phyloP scores from a whole-genome alignment of 2,113 vertebrate species.

The Perca flavescens region DNA sequence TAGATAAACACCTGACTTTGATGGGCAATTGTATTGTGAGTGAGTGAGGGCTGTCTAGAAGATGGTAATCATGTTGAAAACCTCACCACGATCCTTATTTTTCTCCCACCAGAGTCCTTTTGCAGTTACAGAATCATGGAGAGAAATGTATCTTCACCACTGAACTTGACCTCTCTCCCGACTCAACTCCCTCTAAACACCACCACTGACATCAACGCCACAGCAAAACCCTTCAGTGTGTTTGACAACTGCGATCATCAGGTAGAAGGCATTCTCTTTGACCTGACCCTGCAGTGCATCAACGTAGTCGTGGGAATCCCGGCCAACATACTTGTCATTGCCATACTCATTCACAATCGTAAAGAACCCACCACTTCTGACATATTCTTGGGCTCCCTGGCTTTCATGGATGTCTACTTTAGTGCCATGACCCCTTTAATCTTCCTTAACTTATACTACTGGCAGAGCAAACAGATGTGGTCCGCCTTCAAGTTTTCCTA shows the following conservation, averaged over 20 bases:
- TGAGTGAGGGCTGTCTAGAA: neutral
- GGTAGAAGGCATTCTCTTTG: constrained; percentile 78
- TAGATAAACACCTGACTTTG: neutral
- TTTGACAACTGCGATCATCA: constrained; percentile 78
- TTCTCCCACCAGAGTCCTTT: constrained; percentile 37
- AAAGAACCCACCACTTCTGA: constrained; percentile 83
- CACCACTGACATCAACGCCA: constrained; percentile 59
- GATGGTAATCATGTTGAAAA: neutral
- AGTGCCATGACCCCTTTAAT: constrained; percentile 74
- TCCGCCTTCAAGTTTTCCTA: constrained; percentile 73
- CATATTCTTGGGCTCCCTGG: constrained; percentile 82
- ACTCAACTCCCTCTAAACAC: constrained; percentile 21
- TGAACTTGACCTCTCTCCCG: constrained; percentile 23
- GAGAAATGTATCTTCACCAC: neutral
- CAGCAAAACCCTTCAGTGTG: constrained; percentile 69
- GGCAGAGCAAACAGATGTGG: constrained; percentile 74
- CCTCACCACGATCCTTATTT: neutral
- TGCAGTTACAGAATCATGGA: constrained; percentile 56
- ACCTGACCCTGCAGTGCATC: constrained; percentile 78
- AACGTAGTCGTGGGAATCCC: constrained; percentile 83
- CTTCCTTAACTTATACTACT: constrained; percentile 80
- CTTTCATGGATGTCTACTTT: constrained; percentile 84
- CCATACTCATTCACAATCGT: constrained; percentile 74
- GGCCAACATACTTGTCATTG: constrained; percentile 81
- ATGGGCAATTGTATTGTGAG: neutral